Base-by-base conservation (phyloP, 2,888 invertebrate species). In the Exocentrus adspersus region DNA sequence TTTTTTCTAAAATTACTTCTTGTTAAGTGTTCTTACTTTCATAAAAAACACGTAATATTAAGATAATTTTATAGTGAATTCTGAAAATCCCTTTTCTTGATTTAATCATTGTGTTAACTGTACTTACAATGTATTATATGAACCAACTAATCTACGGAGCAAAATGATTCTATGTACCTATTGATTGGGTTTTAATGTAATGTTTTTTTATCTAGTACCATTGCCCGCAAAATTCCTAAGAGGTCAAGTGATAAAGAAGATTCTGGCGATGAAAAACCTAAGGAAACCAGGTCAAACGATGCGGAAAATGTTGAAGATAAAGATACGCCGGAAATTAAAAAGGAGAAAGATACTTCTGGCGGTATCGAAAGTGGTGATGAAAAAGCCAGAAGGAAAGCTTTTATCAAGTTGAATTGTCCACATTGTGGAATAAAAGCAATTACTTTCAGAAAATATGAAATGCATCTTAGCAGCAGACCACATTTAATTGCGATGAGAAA, bases 361-460 rank as follows among this genome's bases (percentile, higher is more conserved):
- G 61, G 58, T 28, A 45, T 19, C 7, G 62, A 60, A 17, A 60
- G 50, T 24, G 61, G 48, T 46, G 83, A 79, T n/a, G 83, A 81
- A 45, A 86, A 85, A 28, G 84, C 42, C 86, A 85, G 52, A 85
- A 73, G 78, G 74, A 74, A 79, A 65, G 75, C 83, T 28, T 92
- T 88, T 78, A 91, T 93, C 62, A 90, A 90, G 71, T 84, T 94
- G 43, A 84, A 86, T 28, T 94, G 94, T 77, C 91, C 92, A 1
- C 93, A 93, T 79, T 94, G 94, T 80, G 86, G 87, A 70, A 87
- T 89, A 74, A 89, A 90, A 77, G 90, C 89, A 72, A 85, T 89
- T 6, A 93, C 92, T 6, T 93, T 92, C 77, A 88, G 88, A 78
- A 88, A 90, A 62, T 94, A 94, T 80, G 87, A 88, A 30, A 85